Conservation (phyloP, 2,888 invertebrate species). For the Crematogaster levior region DNA sequence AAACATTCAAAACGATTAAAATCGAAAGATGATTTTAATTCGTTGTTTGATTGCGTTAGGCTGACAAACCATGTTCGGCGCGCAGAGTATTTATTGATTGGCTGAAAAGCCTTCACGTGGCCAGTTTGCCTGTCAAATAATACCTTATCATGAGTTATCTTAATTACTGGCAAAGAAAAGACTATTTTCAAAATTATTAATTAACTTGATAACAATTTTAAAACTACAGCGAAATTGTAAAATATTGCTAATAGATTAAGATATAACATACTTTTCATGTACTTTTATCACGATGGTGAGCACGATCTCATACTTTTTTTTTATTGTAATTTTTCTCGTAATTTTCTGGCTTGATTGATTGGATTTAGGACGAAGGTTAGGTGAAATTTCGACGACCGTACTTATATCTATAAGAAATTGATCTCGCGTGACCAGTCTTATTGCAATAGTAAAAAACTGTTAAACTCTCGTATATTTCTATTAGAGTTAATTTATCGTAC, state of each 20-base stretch:
- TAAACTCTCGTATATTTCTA: no score
- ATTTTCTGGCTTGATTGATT: constrained; percentile 67
- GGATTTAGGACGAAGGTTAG: constrained; percentile 59
- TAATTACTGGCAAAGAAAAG: no score
- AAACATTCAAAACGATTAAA: no score
- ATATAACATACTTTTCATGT: background rate
- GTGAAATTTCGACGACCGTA: background rate
- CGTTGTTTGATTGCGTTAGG: no score
- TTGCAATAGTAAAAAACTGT: constrained; percentile 38
- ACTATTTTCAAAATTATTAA: no score
- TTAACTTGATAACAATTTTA: background rate
- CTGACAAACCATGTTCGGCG: no score
- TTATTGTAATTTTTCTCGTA: constrained; percentile 38
- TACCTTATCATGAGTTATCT: no score
- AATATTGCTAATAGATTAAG: background rate
- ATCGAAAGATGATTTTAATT: no score
- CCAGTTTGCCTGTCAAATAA: no score
- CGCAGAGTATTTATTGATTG: no score
- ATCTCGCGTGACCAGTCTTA: constrained; percentile 55
- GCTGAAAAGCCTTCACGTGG: no score
- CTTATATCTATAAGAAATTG: constrained; percentile 45
- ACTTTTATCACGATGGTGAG: background rate
- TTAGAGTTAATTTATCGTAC: background rate
- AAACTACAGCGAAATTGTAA: background rate
- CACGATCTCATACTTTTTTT: background rate